These are phyloP conservation scores for Aplysina aerophoba DNA, from an alignment of 37 sponge, comb jelly and placozoan species.

Conservation along the genomic window DNA sequence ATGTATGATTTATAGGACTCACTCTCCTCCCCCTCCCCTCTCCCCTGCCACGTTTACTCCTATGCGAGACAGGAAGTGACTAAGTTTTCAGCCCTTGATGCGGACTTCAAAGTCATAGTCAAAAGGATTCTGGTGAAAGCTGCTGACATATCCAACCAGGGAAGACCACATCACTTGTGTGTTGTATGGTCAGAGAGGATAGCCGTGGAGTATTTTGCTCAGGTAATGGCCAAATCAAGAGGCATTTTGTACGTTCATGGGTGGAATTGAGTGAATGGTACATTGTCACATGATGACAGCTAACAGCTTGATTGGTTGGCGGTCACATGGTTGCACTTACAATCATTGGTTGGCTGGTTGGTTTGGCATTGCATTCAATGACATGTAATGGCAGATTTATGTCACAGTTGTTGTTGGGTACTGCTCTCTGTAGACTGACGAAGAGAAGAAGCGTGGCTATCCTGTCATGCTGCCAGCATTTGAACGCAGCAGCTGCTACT, in stretches of 20 bases:
- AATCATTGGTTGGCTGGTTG: no score
- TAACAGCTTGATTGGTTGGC: no score
- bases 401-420: no score
- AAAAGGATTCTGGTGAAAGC: constrained; percentile 86
- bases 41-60: background rate
- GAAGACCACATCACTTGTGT: constrained; percentile 64
- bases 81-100: background rate
- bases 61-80: constrained; percentile 5
- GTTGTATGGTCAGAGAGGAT: constrained; percentile 81
- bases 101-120: constrained; percentile 22
- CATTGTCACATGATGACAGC: no score
- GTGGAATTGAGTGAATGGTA: no score
- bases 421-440: constrained; percentile 59
- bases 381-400: no score
- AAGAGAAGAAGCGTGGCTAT: constrained; percentile 72
- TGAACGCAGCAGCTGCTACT: constrained; percentile 71
- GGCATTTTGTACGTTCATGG: background rate
- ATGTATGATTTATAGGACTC: background rate
- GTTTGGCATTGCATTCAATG: no score
- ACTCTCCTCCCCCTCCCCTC: background rate
- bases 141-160: constrained; percentile 89
- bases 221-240: constrained; percentile 42
- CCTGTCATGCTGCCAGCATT: constrained; percentile 84
- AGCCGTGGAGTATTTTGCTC: constrained; percentile 81
- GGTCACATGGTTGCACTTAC: no score